Evolutionary conservation across 1,140 invertebrate genomes (phyloP).

Genomic region (Chionoecetes opilio): DNA sequence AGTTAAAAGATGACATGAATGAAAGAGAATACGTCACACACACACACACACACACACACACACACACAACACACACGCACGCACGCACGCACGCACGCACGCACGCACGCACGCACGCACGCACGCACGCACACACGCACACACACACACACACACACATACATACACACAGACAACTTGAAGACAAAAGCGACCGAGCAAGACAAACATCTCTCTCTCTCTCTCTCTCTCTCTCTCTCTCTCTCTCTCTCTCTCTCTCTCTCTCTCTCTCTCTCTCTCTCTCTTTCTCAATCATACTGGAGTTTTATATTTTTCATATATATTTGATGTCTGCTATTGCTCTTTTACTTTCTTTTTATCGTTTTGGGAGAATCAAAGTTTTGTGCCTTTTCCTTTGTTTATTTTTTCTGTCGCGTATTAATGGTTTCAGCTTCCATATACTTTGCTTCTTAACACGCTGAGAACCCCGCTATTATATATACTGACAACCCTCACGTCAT

Average conservation of each 20-base stretch:
- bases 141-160: too few species aligned
- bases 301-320: neutral
- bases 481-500: too few species aligned
- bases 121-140: neutral
- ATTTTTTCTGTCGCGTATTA: too few species aligned
- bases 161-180: neutral
- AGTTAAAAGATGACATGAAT: neutral
- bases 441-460: too few species aligned
- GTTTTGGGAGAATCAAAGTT: too few species aligned
- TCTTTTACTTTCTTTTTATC: too few species aligned
- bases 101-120: neutral
- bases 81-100: too few species aligned
- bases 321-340: too few species aligned
- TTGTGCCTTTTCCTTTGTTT: too few species aligned
- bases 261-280: neutral
- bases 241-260: conserved; percentile 25
- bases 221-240: conserved; percentile 33
- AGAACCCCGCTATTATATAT: too few species aligned
- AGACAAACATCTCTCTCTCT: neutral
- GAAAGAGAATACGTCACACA: neutral
- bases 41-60: neutral
- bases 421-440: too few species aligned
- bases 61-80: neutral
- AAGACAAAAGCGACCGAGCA: neutral
- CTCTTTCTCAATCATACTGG: neutral